These are phyloP conservation scores for Drosophila borealis DNA, from an alignment of 2,888 invertebrate species.

Conservation along the genomic window DNA sequence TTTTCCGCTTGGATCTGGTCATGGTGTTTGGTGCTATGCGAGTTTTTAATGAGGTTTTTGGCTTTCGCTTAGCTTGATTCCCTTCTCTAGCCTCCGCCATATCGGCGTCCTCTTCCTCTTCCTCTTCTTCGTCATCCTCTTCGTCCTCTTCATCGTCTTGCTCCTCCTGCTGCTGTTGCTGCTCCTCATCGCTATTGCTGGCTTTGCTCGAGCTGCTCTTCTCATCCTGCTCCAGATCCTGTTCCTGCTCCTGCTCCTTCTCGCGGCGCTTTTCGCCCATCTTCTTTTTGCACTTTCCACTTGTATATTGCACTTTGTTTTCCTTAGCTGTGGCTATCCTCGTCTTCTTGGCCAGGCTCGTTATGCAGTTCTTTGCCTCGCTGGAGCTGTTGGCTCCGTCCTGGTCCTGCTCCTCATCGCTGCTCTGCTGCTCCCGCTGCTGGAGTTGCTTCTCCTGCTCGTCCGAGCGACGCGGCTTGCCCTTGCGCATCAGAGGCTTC, in stretches of 20 bases:
- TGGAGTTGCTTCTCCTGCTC: conserved; percentile 29
- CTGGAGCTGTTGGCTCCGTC: conserved; percentile 25
- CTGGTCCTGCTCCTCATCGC: conserved; percentile 22
- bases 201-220: conserved; percentile 11
- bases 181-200: conserved; percentile 31
- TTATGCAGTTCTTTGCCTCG: conserved; percentile 21
- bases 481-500: conserved; percentile 73
- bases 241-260: conserved; percentile 1
- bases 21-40: conserved; percentile 82
- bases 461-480: conserved; percentile 49
- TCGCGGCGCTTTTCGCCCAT: conserved; percentile 2
- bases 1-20: conserved; percentile 84
- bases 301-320: conserved; percentile 41
- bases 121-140: not conserved
- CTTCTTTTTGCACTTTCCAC: conserved; percentile 16
- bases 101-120: conserved; percentile 5
- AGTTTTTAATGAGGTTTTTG: conserved; percentile 22
- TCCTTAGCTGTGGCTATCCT: conserved; percentile 7
- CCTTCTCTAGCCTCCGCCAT: conserved; percentile 15
- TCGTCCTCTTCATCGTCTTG: conserved; percentile 4
- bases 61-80: conserved; percentile 13
- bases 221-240: not conserved
- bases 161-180: conserved; percentile 7
- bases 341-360: conserved; percentile 1
- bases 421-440: conserved; percentile 14